Evolutionary conservation across 2,113 vertebrate species (phyloP), one percentile per base, ranked within the genome.

Genomic region (human (Homo sapiens)): DNA sequence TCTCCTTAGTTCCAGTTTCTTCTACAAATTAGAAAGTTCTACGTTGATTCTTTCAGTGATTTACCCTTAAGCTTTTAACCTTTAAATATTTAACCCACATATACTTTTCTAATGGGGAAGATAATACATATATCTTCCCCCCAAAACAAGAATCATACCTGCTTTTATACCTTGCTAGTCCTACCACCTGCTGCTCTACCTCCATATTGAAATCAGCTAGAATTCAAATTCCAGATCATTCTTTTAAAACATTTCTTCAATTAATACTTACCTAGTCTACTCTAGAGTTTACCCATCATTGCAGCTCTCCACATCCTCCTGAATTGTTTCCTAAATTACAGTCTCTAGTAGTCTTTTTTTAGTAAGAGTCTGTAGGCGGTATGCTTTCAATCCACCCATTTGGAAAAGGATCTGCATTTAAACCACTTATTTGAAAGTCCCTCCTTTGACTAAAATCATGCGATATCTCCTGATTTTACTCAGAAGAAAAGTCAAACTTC

Each of bases 301-400:
- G 27, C 13, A 61, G 59, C 68, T 70, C 45, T 57, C 14, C 6
- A n/a, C 48, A 82, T 83, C 66, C 87, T 82, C n/a, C 57, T 52
- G 38, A 88, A 91, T 82, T 83, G 82, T 76, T 88, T 52, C 75
- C 68, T 93, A n/a, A 95, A 90, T 93, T 81, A 95, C 18, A 89
- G 68, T 40, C 91, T 83, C 68, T 55, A 45, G 57, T 38, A 85
- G 45, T 82, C 61, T 32, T 72, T 94, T 89, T 80, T 68, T 82
- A 76, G 35, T 87, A 50, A 92, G 17, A 48, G 35, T 72, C 82
- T 32, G 27, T 6, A 55, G 57, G 35, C 40, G 43, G 59, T 8
- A 55, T 66, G 35, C 30, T 87, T 87, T 61, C 82, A 93, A 52
- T 75, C 12, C 50, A 83, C 57, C 70, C 18, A 8, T 88, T 70